phyloP scores from a whole-genome alignment of 2,113 vertebrate genomes.

The Muntiacus reevesi region DNA sequence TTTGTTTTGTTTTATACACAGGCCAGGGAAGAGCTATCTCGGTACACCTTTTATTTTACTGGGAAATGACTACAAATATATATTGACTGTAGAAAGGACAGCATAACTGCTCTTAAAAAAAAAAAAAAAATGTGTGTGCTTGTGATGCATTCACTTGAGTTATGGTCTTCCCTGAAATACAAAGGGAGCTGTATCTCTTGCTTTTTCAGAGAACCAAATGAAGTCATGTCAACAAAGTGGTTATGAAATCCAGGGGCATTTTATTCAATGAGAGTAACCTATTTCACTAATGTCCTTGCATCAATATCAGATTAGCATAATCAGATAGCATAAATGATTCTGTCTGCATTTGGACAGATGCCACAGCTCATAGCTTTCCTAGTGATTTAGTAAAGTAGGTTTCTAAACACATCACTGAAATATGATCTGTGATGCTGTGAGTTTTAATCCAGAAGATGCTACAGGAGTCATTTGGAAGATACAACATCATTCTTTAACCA shows the following conservation, averaged over 20 bases:
- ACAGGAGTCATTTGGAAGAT: not conserved
- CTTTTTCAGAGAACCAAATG: not conserved
- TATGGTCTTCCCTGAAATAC: not conserved
- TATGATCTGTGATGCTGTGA: not conserved
- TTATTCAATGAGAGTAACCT: not conserved
- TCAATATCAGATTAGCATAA: not conserved
- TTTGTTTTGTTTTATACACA: not conserved
- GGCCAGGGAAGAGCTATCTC: not conserved
- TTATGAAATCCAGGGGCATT: not conserved
- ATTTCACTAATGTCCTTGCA: conserved; percentile 1
- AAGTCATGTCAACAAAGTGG: conserved; percentile 28
- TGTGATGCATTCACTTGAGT: not conserved
- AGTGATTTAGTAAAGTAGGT: conserved; percentile 32
- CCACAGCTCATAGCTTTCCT: not conserved
- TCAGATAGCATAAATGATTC: not conserved
- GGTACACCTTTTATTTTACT: not conserved
- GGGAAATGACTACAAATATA: not conserved
- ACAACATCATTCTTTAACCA: not conserved
- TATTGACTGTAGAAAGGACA: not conserved
- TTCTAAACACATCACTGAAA: not conserved
- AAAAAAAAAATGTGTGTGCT: not conserved
- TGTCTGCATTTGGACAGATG: conserved; percentile 20
- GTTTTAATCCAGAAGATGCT: not conserved
- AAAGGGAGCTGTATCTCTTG: not conserved
- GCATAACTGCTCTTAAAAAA: not conserved